Conservation (phyloP, 1,140 invertebrate genomes). For the Akabosia matsudoensis region DNA sequence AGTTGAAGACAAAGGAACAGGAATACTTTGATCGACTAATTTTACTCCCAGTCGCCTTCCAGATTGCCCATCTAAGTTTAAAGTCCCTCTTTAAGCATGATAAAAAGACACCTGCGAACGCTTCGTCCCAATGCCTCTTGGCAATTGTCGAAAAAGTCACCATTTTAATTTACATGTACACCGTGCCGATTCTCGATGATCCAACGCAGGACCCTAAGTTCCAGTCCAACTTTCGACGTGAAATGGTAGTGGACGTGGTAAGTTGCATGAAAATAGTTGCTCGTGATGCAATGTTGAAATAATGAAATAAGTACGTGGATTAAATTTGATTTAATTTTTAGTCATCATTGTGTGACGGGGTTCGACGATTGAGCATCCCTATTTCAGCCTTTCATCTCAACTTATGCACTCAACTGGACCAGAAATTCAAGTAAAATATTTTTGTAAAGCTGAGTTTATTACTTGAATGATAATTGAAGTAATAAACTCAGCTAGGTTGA, state of each 20-base stretch:
- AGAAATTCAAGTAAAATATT: background rate
- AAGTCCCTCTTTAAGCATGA: slow-evolving; percentile 17
- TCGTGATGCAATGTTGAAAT: background rate
- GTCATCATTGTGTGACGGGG: background rate
- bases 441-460: too few relatives aligned
- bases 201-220: background rate
- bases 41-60: slow-evolving; percentile 1
- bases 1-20: background rate
- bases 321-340: background rate
- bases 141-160: slow-evolving; percentile 13
- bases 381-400: background rate
- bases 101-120: background rate
- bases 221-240: background rate
- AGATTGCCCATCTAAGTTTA: slow-evolving; percentile 7
- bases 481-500: too few relatives aligned
- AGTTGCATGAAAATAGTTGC: background rate
- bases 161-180: background rate
- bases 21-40: slow-evolving; percentile 20
- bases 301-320: background rate
- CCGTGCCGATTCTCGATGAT: background rate
- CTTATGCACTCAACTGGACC: background rate
- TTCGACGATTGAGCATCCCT: background rate
- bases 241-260: background rate
- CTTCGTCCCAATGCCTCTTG: background rate
- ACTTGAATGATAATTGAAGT: too few relatives aligned